Percentiles rank a stretch among this genome's conserved stretches.
Evolutionary conservation across 2,888 invertebrate genomes (phyloP).

Genomic region (Diarsia rubi): DNA sequence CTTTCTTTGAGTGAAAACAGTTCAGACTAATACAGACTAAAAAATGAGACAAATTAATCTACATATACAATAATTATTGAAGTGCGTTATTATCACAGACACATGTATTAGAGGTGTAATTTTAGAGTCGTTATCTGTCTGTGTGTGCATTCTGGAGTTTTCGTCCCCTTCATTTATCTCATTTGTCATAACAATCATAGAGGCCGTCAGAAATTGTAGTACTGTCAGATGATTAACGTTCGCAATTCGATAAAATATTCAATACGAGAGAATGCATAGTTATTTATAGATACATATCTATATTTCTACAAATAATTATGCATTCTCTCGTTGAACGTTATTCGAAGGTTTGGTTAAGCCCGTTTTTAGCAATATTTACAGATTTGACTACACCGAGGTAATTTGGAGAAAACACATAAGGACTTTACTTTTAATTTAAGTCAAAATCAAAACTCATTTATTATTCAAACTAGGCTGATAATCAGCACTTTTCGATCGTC

Average conservation of each 20-base stretch:
- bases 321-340: background rate
- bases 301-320: background rate
- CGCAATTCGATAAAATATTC: too few species aligned
- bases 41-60: conserved; percentile 3
- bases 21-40: background rate
- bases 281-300: too few species aligned
- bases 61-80: background rate
- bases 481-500: too few species aligned
- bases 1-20: background rate
- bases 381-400: background rate
- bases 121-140: conserved; percentile 12
- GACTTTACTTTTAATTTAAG: too few species aligned
- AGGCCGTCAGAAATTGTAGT: background rate
- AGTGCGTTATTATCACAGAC: conserved; percentile 23
- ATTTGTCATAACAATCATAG: background rate
- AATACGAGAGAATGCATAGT: too few species aligned
- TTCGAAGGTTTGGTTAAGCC: background rate
- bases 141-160: conserved; percentile 1
- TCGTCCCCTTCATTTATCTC: conserved; percentile 1
- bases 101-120: conserved; percentile 8
- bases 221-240: too few species aligned
- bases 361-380: background rate
- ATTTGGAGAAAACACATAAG: background rate
- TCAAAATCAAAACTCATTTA: too few species aligned
- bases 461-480: too few species aligned